phyloP scores from a whole-genome alignment of 2,888 invertebrate genomes.

The Megamerina dolium region DNA sequence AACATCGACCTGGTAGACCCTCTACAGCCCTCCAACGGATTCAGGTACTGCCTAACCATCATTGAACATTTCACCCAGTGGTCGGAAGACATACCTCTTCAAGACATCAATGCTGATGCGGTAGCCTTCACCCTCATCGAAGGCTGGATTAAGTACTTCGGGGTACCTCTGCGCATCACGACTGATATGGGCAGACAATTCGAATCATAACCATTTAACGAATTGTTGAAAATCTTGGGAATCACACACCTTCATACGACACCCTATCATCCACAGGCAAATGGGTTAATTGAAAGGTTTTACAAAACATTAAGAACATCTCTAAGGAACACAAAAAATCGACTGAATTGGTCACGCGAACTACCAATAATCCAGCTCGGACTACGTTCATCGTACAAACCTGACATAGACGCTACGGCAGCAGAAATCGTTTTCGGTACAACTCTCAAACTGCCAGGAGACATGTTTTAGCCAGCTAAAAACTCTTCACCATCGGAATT shows the following conservation, averaged over 20 bases:
- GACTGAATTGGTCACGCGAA: conserved; percentile 6
- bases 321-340: not conserved
- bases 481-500: conserved; percentile 1
- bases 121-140: conserved; percentile 17
- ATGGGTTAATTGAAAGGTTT: no score
- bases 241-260: no score
- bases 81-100: not conserved
- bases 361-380: conserved; percentile 8
- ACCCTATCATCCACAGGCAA: no score
- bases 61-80: conserved; percentile 10
- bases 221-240: no score
- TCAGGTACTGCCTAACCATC: conserved; percentile 10
- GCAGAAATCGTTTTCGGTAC: conserved; percentile 10
- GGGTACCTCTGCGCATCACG: no score
- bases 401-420: conserved; percentile 6
- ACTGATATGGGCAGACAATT: no score
- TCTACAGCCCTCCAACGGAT: conserved; percentile 7
- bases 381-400: conserved; percentile 7
- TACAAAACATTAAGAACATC: no score
- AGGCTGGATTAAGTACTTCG: conserved; percentile 11
- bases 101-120: not conserved
- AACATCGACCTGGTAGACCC: conserved; percentile 12
- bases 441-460: conserved; percentile 8
- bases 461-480: conserved; percentile 1
- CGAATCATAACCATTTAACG: no score